Conservation (phyloP, 2,113 vertebrate species). For the Egretta garzetta region DNA sequence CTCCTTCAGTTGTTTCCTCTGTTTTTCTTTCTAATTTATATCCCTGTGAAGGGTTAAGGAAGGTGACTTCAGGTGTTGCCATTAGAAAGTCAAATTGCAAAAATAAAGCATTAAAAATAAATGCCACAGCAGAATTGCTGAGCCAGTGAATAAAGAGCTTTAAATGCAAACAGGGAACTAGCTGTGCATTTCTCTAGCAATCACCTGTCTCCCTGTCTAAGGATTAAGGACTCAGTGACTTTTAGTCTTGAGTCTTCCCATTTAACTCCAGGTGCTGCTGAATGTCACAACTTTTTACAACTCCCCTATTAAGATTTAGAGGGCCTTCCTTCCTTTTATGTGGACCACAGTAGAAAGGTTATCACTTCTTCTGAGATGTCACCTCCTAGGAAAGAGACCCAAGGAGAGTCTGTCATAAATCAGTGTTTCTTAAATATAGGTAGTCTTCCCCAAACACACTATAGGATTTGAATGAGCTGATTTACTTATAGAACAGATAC, state of each 20-base stretch:
- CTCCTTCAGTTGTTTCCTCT: background rate
- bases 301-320: background rate
- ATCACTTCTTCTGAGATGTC: background rate
- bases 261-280: slow-evolving; percentile 3
- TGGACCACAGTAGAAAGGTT: background rate
- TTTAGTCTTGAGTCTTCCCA: background rate
- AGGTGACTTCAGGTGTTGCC: slow-evolving; percentile 38
- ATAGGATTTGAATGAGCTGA: background rate
- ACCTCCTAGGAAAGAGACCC: background rate
- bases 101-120: slow-evolving; percentile 48
- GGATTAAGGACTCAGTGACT: slow-evolving; percentile 33
- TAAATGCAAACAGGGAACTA: slow-evolving; percentile 14
- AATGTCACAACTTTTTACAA: slow-evolving; percentile 47
- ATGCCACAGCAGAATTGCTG: background rate
- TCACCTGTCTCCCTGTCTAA: background rate
- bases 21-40: background rate
- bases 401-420: background rate
- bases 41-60: slow-evolving; percentile 18
- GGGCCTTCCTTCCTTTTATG: slow-evolving; percentile 6
- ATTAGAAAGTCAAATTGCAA: slow-evolving; percentile 36
- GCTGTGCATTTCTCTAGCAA: background rate
- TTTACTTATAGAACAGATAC: background rate
- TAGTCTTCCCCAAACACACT: background rate
- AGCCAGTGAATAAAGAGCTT: slow-evolving; percentile 46
- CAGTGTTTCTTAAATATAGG: background rate